Base-by-base conservation (phyloP, 2,797 vertebrate genomes). In the Muscicapa comitata region DNA sequence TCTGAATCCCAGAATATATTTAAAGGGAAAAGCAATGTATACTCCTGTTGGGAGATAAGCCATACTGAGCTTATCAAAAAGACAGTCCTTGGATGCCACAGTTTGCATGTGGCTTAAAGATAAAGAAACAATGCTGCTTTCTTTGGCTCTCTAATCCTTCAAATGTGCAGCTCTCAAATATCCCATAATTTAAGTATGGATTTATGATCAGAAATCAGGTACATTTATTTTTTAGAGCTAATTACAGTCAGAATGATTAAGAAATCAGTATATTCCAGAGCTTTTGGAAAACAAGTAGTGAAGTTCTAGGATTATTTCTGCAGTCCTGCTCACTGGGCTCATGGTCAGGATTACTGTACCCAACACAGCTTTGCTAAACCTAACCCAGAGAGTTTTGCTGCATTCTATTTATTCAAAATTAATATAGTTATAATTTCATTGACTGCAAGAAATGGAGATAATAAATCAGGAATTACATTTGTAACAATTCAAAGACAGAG, bases 1-100 rank as follows among this genome's bases (percentile, higher is more conserved):
- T 63, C 71, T 76, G 76, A 84, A 78, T 93, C 82, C 72, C 45
- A 23, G 29, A 82, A 68, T 71, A 47, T 51, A 68, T 71, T 93
- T 90, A 93, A 96, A 95, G 71, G 67, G 51, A 94, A 89, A 81
- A 94, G 94, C 76, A 75, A 96, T 48, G 65, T 61, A 15, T 33
- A 40, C 81, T 94, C 95, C 96, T 90, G 15, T 26, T 24, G 72
- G 35, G 45, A 33, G 96, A 97, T 96, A 96, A 97, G 83, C 74
- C 35, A 10, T n/a, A 51, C 2, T 48, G 81, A 80, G 94, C 90
- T 97, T 97, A 97, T 97, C 94, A 77, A 73, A 95, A 65, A 91
- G 51, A 51, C 7, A 38, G 77, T 63, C 81, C 86, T 93, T 84
- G 74, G 70, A 78, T 85, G 85, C 90, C 80, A 81, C 81, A 89